Evolutionary conservation across 1,140 invertebrate genomes (phyloP).

Genomic region (Halotydeus destructor): DNA sequence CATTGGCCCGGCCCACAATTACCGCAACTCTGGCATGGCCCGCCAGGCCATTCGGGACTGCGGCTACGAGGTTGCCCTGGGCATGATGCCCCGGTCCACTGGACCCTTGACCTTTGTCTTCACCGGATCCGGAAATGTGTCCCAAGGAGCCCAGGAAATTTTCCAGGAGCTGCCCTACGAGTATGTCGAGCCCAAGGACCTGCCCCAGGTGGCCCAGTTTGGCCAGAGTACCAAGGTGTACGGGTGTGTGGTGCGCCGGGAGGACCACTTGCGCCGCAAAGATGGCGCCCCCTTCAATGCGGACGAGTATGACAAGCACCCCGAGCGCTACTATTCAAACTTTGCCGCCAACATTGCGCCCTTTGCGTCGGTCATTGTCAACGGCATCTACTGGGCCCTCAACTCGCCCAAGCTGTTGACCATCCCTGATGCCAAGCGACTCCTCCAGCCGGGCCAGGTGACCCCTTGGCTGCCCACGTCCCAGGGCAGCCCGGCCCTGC

Average conservation of each 20-base stretch:
- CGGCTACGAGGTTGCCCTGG: conserved; percentile 91
- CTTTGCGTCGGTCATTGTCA: conserved; percentile 86
- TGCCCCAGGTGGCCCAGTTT: conserved; percentile 85
- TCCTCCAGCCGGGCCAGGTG: conserved; percentile 53
- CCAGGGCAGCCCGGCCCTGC: conserved; percentile 54
- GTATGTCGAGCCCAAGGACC: conserved; percentile 80
- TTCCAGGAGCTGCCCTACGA: conserved; percentile 93
- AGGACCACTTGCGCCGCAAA: conserved; percentile 77
- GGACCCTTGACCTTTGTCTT: conserved; percentile 95
- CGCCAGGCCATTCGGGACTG: conserved; percentile 87
- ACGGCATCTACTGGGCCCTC: conserved; percentile 96
- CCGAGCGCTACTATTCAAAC: conserved; percentile 80
- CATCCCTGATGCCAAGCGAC: conserved; percentile 88
- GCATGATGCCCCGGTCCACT: conserved; percentile 92
- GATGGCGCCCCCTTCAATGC: conserved; percentile 66
- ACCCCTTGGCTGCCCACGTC: conserved; percentile 68
- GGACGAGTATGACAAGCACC: conserved; percentile 75
- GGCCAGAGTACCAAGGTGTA: conserved; percentile 87
- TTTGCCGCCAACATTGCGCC: conserved; percentile 95
- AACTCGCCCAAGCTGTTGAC: conserved; percentile 86
- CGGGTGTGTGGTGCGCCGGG: conserved; percentile 68
- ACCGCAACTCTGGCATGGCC: conserved; percentile 90
- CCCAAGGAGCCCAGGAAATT: conserved; percentile 71
- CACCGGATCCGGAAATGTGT: conserved; percentile 47
- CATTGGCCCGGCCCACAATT: conserved; percentile 94